These are phyloP conservation scores for Aphelenchoides fujianensis DNA, from an alignment of 1,140 invertebrate genomes.

Conservation along the genomic window DNA sequence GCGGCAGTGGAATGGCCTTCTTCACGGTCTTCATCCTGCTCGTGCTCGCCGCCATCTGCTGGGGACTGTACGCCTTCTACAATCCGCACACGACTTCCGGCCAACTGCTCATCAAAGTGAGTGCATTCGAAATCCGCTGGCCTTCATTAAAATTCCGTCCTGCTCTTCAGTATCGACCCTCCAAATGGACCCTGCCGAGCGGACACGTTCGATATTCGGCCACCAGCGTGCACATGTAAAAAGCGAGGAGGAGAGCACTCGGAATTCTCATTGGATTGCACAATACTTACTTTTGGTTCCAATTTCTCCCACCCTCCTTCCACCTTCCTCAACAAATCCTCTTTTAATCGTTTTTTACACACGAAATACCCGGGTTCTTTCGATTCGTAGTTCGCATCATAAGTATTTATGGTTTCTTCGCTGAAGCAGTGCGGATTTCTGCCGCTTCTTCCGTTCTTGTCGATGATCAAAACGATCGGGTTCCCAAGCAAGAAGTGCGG, in stretches of 20 bases:
- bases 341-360: constrained; percentile 13
- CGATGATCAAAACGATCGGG: too few relatives aligned
- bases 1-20: constrained; percentile 67
- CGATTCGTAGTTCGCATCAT: too few relatives aligned
- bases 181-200: constrained; percentile 77
- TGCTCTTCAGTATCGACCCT: constrained; percentile 79
- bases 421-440: too few relatives aligned
- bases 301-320: neutral
- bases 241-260: too few relatives aligned
- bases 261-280: neutral
- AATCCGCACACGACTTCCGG: constrained; percentile 90
- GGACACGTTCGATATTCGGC: constrained; percentile 59
- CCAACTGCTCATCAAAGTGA: constrained; percentile 90
- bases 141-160: constrained; percentile 20
- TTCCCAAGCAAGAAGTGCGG: too few relatives aligned
- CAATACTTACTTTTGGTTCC: constrained; percentile 2
- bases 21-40: constrained; percentile 72
- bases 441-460: too few relatives aligned
- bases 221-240: constrained; percentile 56
- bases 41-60: constrained; percentile 69
- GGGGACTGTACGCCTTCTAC: constrained; percentile 87
- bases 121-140: constrained; percentile 37
- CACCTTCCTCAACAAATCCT: neutral
- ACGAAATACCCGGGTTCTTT: constrained; percentile 12
- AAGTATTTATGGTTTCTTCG: too few relatives aligned